These are phyloP conservation scores for Xiphophorus birchmanni DNA, from an alignment of 2,797 vertebrate genomes.

Conservation along the genomic window DNA sequence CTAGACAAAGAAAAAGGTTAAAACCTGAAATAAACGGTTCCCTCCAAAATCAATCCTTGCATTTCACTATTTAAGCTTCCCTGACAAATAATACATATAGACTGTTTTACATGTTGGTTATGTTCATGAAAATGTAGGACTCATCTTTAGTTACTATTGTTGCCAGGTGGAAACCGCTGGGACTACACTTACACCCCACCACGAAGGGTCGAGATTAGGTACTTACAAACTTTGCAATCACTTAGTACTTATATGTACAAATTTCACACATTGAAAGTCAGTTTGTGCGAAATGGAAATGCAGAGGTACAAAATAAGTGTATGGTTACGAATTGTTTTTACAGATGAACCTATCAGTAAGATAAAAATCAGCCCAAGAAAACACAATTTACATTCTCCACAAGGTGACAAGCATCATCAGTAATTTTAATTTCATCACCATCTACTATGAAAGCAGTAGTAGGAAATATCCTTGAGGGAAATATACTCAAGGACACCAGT, in stretches of 20 bases:
- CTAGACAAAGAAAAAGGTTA: neutral
- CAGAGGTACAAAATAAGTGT: neutral
- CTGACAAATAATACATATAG: neutral
- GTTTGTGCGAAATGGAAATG: neutral
- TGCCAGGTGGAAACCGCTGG: neutral
- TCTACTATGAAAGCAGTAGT: neutral
- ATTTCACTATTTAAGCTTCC: neutral
- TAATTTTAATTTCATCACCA: neutral
- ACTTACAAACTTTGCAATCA: neutral
- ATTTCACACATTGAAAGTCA: neutral
- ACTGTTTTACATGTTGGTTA: neutral
- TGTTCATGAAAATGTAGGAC: neutral
- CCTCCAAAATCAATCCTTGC: neutral
- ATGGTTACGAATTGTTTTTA: neutral
- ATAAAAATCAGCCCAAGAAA: neutral
- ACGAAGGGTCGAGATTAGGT: neutral
- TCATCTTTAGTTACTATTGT: neutral
- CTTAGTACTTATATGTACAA: neutral
- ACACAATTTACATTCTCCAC: neutral
- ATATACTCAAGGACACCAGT: constrained; percentile 42
- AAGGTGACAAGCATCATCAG: neutral
- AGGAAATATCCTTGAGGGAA: constrained; percentile 36
- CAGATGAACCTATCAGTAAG: neutral
- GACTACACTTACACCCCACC: neutral
- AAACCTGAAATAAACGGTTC: neutral